Percentiles rank a stretch among this genome's conserved stretches.
Evolutionary conservation across 2,888 invertebrate genomes (phyloP).

Genomic region (Muscina levida): DNA sequence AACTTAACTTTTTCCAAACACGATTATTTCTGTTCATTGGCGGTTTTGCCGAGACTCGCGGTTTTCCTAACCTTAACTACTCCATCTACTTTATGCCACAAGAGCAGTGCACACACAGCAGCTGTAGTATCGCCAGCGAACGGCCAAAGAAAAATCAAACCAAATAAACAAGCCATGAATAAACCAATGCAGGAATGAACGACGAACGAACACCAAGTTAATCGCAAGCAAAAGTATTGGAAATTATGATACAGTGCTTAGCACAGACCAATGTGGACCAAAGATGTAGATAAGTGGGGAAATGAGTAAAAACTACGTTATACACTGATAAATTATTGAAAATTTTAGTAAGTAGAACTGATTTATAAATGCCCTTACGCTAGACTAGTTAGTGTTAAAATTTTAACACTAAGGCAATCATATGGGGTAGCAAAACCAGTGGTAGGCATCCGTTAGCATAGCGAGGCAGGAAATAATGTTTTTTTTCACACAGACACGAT

Average conservation of each 20-base stretch:
- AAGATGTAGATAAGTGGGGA: too few species aligned
- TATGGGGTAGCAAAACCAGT: too few species aligned
- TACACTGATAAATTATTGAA: too few species aligned
- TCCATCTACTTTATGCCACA: neutral
- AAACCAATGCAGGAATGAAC: neutral
- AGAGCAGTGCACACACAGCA: neutral
- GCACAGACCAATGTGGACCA: too few species aligned
- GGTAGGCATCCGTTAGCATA: too few species aligned
- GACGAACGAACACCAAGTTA: constrained; percentile 19
- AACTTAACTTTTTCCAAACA: constrained; percentile 9
- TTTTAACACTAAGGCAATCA: too few species aligned
- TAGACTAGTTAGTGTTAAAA: too few species aligned
- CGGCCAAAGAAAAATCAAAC: constrained; percentile 16
- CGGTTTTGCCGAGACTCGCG: constrained; percentile 40
- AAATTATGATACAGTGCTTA: constrained; percentile 10
- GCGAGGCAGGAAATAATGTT: too few species aligned
- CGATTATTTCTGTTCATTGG: neutral
- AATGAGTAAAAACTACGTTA: neutral
- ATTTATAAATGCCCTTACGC: too few species aligned
- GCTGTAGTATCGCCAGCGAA: too few species aligned
- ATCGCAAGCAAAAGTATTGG: neutral
- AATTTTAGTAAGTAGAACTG: too few species aligned
- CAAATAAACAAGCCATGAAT: constrained; percentile 14
- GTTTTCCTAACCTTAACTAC: constrained; percentile 64
- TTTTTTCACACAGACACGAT: too few species aligned